Conservation (phyloP, 2,797 vertebrate species). For the Alauda arvensis region DNA sequence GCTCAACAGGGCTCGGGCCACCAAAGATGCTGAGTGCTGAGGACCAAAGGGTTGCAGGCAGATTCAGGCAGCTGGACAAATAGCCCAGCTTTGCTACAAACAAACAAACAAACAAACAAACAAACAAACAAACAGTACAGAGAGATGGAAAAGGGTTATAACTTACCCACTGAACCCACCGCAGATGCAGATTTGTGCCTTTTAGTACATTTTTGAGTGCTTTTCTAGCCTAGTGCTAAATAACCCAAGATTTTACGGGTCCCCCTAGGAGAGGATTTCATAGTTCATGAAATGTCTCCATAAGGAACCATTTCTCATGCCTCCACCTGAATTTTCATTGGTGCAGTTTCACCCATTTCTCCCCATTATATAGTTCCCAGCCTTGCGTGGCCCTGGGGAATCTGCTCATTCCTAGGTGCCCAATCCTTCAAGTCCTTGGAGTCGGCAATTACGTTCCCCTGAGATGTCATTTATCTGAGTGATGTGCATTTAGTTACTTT, state of each 20-base stretch:
- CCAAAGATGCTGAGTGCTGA: neutral
- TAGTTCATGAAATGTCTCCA: neutral
- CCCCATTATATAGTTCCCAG: neutral
- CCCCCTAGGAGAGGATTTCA: neutral
- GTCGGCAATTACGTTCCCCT: neutral
- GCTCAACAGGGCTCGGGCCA: neutral
- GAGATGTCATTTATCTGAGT: conserved; percentile 25
- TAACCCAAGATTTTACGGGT: neutral
- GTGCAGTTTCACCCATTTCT: neutral
- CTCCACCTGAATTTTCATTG: neutral
- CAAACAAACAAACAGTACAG: neutral
- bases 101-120: neutral
- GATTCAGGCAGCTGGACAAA: neutral
- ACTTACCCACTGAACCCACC: neutral
- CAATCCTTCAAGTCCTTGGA: conserved; percentile 9
- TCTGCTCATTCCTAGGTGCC: neutral
- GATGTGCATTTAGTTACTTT: conserved; percentile 32
- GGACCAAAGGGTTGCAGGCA: neutral
- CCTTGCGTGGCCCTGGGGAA: neutral
- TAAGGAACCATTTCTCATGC: neutral
- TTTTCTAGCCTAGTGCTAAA: conserved; percentile 10
- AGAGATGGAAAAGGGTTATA: neutral
- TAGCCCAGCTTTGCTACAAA: neutral
- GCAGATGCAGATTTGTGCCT: neutral
- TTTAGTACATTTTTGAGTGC: neutral